phyloP scores from a whole-genome alignment of 53 echinoderm and acorn worm species.

The Crossaster papposus region DNA sequence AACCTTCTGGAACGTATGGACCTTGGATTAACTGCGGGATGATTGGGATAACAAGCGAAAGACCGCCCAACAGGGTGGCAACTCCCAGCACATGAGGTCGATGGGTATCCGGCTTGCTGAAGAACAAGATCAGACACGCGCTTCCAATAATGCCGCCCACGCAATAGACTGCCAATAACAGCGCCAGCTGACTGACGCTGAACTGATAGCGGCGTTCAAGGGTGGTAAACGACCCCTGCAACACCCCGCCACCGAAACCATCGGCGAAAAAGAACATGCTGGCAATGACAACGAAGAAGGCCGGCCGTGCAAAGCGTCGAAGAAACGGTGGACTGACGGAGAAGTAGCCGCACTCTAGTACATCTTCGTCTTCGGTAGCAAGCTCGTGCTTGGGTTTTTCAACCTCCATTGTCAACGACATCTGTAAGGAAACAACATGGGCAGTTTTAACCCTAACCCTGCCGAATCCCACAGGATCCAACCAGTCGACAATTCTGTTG shows the following conservation, averaged over 20 bases:
- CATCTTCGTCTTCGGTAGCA: background rate
- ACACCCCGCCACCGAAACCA: background rate
- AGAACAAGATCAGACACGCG: background rate
- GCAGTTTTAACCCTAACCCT: too few species aligned
- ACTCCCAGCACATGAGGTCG: conserved; percentile 4
- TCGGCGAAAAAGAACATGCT: conserved; percentile 19
- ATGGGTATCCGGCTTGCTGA: conserved; percentile 13
- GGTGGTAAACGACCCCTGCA: conserved; percentile 15
- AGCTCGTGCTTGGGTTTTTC: background rate
- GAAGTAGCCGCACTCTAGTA: background rate
- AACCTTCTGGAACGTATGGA: conserved; percentile 11
- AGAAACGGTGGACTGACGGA: conserved; percentile 20
- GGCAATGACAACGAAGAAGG: background rate
- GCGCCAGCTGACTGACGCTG: background rate
- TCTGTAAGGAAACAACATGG: background rate
- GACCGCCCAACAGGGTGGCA: background rate
- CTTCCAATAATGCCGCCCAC: conserved; percentile 7
- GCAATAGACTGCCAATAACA: background rate
- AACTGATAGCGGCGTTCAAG: conserved; percentile 25
- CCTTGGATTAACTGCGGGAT: conserved; percentile 15
- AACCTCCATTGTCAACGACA: background rate
- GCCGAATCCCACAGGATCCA: too few species aligned
- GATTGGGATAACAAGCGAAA: background rate
- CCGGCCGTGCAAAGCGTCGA: conserved; percentile 18
- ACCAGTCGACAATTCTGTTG: too few species aligned